phyloP scores from a whole-genome alignment of 2,888 invertebrate species.

The Xylota segnis region DNA sequence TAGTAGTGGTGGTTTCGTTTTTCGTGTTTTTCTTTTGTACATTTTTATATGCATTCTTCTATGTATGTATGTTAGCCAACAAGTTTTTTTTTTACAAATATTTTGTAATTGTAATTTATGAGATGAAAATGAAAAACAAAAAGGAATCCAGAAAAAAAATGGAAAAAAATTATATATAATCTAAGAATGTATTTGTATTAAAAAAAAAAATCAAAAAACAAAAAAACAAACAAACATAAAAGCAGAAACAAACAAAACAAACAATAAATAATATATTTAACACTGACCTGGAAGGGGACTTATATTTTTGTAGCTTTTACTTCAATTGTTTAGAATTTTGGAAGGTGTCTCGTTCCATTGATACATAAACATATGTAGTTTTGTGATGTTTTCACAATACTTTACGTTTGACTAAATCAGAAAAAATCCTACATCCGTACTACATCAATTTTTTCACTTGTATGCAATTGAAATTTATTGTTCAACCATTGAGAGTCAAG shows the following conservation, averaged over 20 bases:
- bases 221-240: constrained; percentile 9
- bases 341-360: no score
- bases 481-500: no score
- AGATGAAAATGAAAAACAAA: constrained; percentile 39
- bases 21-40: constrained; percentile 65
- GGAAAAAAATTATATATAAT: constrained; percentile 67
- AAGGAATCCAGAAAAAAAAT: constrained; percentile 44
- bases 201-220: constrained; percentile 36
- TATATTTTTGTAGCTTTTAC: neutral
- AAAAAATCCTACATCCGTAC: no score
- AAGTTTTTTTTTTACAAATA: constrained; percentile 70
- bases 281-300: constrained; percentile 30
- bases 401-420: no score
- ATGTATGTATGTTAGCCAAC: constrained; percentile 74
- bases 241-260: constrained; percentile 34
- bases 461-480: no score
- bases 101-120: constrained; percentile 75
- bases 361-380: no score
- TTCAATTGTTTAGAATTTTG: neutral
- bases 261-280: constrained; percentile 64
- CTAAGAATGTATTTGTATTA: constrained; percentile 65
- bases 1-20: constrained; percentile 23
- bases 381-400: no score
- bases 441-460: no score
- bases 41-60: constrained; percentile 70